These are phyloP conservation scores for Hirtodrosophila trivittata DNA, from an alignment of 2,888 invertebrate species.

Conservation along the genomic window DNA sequence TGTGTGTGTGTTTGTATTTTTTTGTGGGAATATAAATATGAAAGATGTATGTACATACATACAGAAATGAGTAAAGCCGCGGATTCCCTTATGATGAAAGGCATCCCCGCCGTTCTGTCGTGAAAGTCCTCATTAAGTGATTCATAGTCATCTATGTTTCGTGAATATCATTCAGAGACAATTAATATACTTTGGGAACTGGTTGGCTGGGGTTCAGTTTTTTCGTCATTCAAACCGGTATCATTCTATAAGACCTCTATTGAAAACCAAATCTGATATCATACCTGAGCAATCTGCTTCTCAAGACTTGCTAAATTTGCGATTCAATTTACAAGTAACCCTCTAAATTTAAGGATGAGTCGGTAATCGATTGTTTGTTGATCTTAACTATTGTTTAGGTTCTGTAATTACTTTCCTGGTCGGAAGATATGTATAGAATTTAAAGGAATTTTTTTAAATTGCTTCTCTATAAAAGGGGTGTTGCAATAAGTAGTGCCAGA, in stretches of 20 bases:
- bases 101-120: slow-evolving; percentile 31
- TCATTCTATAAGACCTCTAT: neutral
- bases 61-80: slow-evolving; percentile 49
- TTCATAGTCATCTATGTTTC: slow-evolving; percentile 28
- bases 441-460: slow-evolving; percentile 44
- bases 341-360: neutral
- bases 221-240: neutral
- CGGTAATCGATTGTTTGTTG: slow-evolving; percentile 1
- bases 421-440: slow-evolving; percentile 51
- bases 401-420: slow-evolving; percentile 6
- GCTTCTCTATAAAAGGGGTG: slow-evolving; percentile 53
- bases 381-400: slow-evolving; percentile 5
- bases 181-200: slow-evolving; percentile 12
- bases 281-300: too few relatives aligned
- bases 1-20: too few relatives aligned
- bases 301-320: too few relatives aligned
- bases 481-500: slow-evolving; percentile 50
- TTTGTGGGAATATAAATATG: too few relatives aligned
- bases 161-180: slow-evolving; percentile 5
- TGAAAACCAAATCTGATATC: too few relatives aligned
- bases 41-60: too few relatives aligned
- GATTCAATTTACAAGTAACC: neutral
- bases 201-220: neutral
- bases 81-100: slow-evolving; percentile 50
- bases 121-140: slow-evolving; percentile 28